Percentiles rank a stretch among this genome's conserved stretches.
Evolutionary conservation across 1,140 invertebrate genomes (phyloP).

Genomic region (Philaenus spumarius): DNA sequence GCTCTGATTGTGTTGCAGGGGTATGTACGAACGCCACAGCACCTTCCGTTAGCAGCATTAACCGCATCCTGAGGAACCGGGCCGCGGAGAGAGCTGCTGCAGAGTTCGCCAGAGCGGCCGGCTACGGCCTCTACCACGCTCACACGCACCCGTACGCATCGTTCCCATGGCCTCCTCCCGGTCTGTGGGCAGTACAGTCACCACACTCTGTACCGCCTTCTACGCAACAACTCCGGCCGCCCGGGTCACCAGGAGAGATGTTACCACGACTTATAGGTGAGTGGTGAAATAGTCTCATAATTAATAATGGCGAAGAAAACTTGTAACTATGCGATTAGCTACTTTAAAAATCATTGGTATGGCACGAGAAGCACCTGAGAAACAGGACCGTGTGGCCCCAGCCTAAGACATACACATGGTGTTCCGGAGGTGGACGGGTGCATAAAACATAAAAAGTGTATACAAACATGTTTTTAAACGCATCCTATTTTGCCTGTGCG

Average conservation of each 20-base stretch:
- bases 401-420: no score
- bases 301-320: no score
- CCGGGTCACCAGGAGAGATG: conserved; percentile 37
- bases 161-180: conserved; percentile 38
- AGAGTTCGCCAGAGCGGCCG: conserved; percentile 84
- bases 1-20: conserved; percentile 44
- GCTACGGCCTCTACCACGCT: conserved; percentile 77
- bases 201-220: conserved; percentile 24
- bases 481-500: no score
- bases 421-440: no score
- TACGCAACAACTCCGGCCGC: conserved; percentile 38
- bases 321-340: no score
- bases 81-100: conserved; percentile 89
- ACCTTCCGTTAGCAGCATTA: conserved; percentile 89
- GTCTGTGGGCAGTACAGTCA: conserved; percentile 41
- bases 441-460: no score
- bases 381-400: no score
- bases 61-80: conserved; percentile 81
- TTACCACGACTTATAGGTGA: conserved; percentile 19
- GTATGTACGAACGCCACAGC: conserved; percentile 88
- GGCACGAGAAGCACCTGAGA: no score
- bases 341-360: no score
- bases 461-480: no score
- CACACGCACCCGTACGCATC: conserved; percentile 43
- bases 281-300: not conserved